Evolutionary conservation across 2,888 invertebrate species (phyloP).

Genomic region (Stictocephala bisonia): DNA sequence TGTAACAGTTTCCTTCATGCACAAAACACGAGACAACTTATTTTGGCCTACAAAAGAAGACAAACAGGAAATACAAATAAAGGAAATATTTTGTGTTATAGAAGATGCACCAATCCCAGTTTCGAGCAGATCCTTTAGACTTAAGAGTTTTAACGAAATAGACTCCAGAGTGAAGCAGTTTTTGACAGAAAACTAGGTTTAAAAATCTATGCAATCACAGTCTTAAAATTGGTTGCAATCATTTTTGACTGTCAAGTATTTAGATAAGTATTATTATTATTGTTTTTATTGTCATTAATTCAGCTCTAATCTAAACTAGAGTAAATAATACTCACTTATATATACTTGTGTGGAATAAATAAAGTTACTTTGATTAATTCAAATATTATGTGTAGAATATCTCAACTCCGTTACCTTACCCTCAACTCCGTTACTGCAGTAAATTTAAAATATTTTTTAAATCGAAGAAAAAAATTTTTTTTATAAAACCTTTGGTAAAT

Average conservation of each 20-base stretch:
- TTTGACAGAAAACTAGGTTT: not conserved
- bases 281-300: slow-evolving; percentile 7
- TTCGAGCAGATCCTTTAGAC: too few relatives aligned
- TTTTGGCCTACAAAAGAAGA: too few relatives aligned
- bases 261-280: not conserved
- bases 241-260: not conserved
- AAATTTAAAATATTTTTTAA: slow-evolving; percentile 19
- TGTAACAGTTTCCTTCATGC: slow-evolving; percentile 6
- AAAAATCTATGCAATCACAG: not conserved
- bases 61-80: too few relatives aligned
- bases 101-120: too few relatives aligned
- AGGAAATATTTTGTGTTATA: too few relatives aligned
- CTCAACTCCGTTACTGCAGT: slow-evolving; percentile 24
- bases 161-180: too few relatives aligned
- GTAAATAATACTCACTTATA: slow-evolving; percentile 6
- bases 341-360: not conserved
- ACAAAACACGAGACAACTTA: too few relatives aligned
- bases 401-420: slow-evolving; percentile 19
- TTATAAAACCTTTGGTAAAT: slow-evolving; percentile 18
- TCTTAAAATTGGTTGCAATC: slow-evolving; percentile 5
- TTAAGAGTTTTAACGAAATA: too few relatives aligned
- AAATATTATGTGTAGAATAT: slow-evolving; percentile 16
- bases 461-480: slow-evolving; percentile 7
- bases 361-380: slow-evolving; percentile 2
- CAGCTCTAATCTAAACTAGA: not conserved